Evolutionary conservation across 2,888 invertebrate genomes (phyloP), one percentile per base, ranked within the genome.

Genomic region (Oligia latruncula): DNA sequence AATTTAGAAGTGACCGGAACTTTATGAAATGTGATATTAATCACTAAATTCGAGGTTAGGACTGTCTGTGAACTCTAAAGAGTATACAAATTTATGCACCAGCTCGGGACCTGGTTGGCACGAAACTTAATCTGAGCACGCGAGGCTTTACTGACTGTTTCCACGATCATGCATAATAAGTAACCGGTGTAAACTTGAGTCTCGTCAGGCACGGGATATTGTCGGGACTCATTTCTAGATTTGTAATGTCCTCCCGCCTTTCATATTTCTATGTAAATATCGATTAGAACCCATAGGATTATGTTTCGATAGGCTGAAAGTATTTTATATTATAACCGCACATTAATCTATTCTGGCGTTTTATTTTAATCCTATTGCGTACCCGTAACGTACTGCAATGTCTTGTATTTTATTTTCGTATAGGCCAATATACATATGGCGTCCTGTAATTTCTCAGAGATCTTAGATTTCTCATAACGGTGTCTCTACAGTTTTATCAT

Each of bases 321-420:
- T 96, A 96, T 96, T 96, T 96, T 96, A 96, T 96, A 96, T 95
- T 96, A 96, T 96, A 96, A 95, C 95, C 95, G 91, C 92, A 92
- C 94, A 94, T 93, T 94, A 94, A 93, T 92, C 92, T 92, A 90
- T 86, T 80, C 65, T 80, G 77, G 86, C 83, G 88, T 87, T 92
- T 93, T 92, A 91, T 90, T 92, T 94, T 89, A 74, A 82, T 70
- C 77, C 81, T 78, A 64, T 60, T 80, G 83, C 71, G 80, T 76
- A 80, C 73, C 87, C 67, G 80, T 83, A 72, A 77, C 46, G 82
- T 74, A 86, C 70, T 67, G 81, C 71, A 71, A 71, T 52, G 35
- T 75, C 40, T 70, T 85, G 71, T 82, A 71, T 86, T 70, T 29
- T 60, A 65, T 81, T 82, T 55, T 82, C 66, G 49, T 62, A 73